phyloP scores from a whole-genome alignment of 2,797 vertebrate species.

The Acropternis orthonyx region DNA sequence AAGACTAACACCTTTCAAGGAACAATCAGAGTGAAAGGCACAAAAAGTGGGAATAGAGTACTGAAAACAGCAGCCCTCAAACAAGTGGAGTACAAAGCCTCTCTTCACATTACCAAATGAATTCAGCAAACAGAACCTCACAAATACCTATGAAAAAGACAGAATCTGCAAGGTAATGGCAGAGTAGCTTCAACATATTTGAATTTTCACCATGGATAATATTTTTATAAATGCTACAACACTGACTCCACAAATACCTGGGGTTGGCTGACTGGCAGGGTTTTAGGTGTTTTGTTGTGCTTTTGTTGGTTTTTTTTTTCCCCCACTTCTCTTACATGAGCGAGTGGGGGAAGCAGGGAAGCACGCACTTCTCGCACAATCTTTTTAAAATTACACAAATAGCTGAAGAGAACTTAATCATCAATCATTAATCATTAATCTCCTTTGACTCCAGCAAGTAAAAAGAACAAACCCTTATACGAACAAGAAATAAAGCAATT shows the following conservation, averaged over 20 bases:
- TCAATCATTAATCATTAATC: no score
- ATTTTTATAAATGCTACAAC: not conserved
- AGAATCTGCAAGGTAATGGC: not conserved
- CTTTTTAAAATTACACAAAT: not conserved
- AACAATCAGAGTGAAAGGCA: not conserved
- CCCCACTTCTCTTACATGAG: not conserved
- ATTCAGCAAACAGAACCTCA: not conserved
- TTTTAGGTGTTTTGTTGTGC: not conserved
- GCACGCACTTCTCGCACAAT: not conserved
- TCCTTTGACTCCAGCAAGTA: not conserved
- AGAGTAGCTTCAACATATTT: not conserved
- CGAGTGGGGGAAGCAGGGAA: not conserved
- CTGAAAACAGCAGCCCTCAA: not conserved
- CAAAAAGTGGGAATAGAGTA: not conserved
- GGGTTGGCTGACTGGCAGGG: not conserved
- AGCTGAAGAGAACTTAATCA: not conserved
- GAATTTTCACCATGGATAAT: not conserved
- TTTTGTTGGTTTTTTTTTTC: accelerated
- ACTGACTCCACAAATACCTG: not conserved
- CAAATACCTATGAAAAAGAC: not conserved
- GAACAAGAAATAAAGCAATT: not conserved
- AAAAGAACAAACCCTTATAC: not conserved
- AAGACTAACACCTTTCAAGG: not conserved
- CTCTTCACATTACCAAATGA: not conserved
- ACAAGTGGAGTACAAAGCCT: not conserved